Conservation (phyloP, 2,113 vertebrate genomes). For the Colaptes auratus region DNA sequence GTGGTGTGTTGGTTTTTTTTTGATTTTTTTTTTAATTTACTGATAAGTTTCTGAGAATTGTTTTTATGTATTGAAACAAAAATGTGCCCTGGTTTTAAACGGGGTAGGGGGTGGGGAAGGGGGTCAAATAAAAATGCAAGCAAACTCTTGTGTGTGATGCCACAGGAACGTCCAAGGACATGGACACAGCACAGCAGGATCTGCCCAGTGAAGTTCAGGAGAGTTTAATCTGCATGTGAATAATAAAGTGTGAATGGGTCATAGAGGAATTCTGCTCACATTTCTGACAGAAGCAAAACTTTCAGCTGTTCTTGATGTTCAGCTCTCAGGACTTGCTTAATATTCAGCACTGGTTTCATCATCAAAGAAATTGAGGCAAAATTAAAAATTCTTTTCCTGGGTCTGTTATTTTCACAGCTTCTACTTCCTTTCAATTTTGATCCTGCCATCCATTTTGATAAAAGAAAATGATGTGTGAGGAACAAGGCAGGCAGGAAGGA, state of each 20-base stretch:
- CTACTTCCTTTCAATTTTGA: conserved; percentile 66
- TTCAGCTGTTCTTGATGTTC: conserved; percentile 46
- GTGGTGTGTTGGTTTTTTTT: neutral
- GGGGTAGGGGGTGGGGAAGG: too few species aligned
- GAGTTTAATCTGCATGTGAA: neutral
- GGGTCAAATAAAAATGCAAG: neutral
- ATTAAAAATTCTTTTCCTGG: conserved; percentile 71
- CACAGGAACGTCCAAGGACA: neutral
- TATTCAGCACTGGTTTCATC: conserved; percentile 61
- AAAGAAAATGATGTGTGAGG: conserved; percentile 68
- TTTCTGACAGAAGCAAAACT: conserved; percentile 53
- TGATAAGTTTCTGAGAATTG: neutral
- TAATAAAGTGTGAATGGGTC: neutral
- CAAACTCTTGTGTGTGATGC: neutral
- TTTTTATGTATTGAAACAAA: neutral
- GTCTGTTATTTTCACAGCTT: conserved; percentile 71
- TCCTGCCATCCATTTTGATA: conserved; percentile 60
- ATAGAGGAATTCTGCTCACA: conserved; percentile 40
- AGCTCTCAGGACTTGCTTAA: conserved; percentile 55
- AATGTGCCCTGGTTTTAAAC: neutral
- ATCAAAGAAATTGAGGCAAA: conserved; percentile 71
- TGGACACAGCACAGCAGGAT: neutral
- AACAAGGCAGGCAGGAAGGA: conserved; percentile 59
- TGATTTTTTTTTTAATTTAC: neutral
- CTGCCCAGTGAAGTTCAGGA: neutral